Conservation (phyloP, 2,113 vertebrate genomes). For the Microtus montanus region DNA sequence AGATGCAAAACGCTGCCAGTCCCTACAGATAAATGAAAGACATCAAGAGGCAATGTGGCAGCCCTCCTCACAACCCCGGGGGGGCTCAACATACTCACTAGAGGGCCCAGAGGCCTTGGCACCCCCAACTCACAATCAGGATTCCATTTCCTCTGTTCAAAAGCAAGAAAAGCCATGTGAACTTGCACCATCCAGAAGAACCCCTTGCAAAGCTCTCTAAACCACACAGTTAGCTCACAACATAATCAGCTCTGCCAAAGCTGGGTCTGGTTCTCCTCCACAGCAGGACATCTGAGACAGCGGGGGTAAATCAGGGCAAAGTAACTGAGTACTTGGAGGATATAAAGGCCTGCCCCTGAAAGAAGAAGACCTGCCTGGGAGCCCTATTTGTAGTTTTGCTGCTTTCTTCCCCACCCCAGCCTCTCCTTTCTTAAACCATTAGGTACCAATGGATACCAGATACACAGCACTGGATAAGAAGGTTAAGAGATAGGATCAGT, state of each 20-base stretch:
- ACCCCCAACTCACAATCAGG: background rate
- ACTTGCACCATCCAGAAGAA: background rate
- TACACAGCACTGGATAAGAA: constrained; percentile 43
- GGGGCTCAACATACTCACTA: background rate
- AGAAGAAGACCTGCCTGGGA: constrained; percentile 38
- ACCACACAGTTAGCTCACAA: background rate
- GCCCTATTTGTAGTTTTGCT: background rate
- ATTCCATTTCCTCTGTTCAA: background rate
- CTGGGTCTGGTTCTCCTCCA: background rate
- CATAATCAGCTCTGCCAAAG: background rate
- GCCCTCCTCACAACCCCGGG: background rate
- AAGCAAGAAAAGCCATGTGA: background rate
- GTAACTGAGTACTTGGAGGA: background rate
- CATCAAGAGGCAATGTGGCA: constrained; percentile 43
- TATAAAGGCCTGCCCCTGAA: constrained; percentile 18
- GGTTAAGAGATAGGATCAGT: constrained; percentile 59
- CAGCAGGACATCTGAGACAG: background rate
- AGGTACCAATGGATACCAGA: constrained; percentile 75
- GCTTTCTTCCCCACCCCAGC: background rate
- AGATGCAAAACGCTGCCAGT: constrained; percentile 54
- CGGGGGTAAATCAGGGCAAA: constrained; percentile 46
- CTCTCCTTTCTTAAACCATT: constrained; percentile 49
- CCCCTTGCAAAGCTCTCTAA: constrained; percentile 44
- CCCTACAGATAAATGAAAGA: constrained; percentile 39
- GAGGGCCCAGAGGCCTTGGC: background rate